phyloP scores from a whole-genome alignment of 2,797 vertebrate species.

The Gobio occitaniae region DNA sequence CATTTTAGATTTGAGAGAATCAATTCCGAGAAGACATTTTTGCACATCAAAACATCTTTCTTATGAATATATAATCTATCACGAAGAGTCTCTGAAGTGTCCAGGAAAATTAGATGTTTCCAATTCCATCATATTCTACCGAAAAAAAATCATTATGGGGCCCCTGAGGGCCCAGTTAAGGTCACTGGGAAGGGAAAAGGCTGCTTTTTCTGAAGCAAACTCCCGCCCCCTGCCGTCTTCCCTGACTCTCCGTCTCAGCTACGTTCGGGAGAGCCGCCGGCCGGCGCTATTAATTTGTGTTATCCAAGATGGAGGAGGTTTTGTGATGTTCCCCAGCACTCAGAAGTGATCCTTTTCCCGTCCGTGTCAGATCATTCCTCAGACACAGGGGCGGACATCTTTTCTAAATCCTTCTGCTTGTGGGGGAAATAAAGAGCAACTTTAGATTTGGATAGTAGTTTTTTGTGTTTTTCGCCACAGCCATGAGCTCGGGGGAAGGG shows the following conservation, averaged over 20 bases:
- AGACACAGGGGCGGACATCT: conserved; percentile 54
- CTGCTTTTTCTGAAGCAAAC: conserved; percentile 1
- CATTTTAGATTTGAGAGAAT: not conserved
- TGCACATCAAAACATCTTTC: not conserved
- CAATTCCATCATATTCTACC: not conserved
- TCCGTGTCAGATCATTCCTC: conserved; percentile 68
- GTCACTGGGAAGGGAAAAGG: conserved; percentile 5
- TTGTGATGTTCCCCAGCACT: conserved; percentile 75
- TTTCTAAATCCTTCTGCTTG: conserved; percentile 31
- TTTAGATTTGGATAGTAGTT: conserved; percentile 65
- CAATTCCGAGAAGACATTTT: not conserved
- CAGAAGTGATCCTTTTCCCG: conserved; percentile 60
- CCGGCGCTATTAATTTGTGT: conserved; percentile 76
- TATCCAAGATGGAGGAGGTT: conserved; percentile 83
- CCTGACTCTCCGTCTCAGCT: conserved; percentile 72
- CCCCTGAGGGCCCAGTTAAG: not conserved
- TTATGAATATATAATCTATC: not conserved
- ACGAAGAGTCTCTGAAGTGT: not conserved
- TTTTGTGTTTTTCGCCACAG: conserved; percentile 65
- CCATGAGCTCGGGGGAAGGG: conserved; percentile 90
- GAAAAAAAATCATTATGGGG: not conserved
- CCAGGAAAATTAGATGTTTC: not conserved
- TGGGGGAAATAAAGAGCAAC: conserved; percentile 55
- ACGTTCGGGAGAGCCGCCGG: conserved; percentile 80
- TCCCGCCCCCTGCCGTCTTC: conserved; percentile 70